These are phyloP conservation scores for Clostera curtula DNA, from an alignment of 2,888 invertebrate species.

Conservation along the genomic window DNA sequence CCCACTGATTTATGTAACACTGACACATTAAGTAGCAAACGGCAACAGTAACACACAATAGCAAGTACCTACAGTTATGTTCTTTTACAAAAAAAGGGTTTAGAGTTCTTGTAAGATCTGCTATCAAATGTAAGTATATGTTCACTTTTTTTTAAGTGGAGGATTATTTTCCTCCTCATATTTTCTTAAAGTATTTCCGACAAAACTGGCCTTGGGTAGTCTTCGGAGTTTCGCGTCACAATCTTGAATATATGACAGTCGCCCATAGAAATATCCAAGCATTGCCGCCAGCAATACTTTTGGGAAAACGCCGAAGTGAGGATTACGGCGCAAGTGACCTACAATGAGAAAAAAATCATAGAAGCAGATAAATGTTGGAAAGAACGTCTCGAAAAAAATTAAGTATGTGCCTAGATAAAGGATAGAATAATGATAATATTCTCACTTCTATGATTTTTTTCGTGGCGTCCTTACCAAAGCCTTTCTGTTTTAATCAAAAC, in stretches of 20 bases:
- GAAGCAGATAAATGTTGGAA: slow-evolving; percentile 52
- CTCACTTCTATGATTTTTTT: slow-evolving; percentile 64
- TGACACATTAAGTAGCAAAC: too few relatives aligned
- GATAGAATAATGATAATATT: slow-evolving; percentile 4
- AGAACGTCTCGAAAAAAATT: slow-evolving; percentile 34
- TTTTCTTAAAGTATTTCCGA: slow-evolving; percentile 80
- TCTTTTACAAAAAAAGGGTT: too few relatives aligned
- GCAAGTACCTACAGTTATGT: too few relatives aligned
- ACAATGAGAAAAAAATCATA: slow-evolving; percentile 60
- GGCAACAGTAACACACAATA: too few relatives aligned
- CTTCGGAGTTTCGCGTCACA: slow-evolving; percentile 84
- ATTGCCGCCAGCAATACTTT: slow-evolving; percentile 78
- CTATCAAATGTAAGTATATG: background rate
- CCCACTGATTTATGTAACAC: too few relatives aligned
- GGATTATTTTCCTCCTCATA: slow-evolving; percentile 31
- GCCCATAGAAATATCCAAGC: slow-evolving; percentile 83
- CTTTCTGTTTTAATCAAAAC: slow-evolving; percentile 7
- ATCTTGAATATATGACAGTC: slow-evolving; percentile 80
- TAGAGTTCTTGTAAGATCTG: too few relatives aligned
- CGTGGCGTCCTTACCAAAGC: slow-evolving; percentile 39
- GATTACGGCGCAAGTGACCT: slow-evolving; percentile 72
- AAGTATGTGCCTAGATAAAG: background rate
- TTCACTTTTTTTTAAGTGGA: slow-evolving; percentile 15
- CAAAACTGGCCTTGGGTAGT: slow-evolving; percentile 77
- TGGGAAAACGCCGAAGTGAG: slow-evolving; percentile 80